Evolutionary conservation across 2,113 vertebrate genomes (phyloP), one percentile per base, ranked within the genome.

Genomic region (Toxotes chatareus): DNA sequence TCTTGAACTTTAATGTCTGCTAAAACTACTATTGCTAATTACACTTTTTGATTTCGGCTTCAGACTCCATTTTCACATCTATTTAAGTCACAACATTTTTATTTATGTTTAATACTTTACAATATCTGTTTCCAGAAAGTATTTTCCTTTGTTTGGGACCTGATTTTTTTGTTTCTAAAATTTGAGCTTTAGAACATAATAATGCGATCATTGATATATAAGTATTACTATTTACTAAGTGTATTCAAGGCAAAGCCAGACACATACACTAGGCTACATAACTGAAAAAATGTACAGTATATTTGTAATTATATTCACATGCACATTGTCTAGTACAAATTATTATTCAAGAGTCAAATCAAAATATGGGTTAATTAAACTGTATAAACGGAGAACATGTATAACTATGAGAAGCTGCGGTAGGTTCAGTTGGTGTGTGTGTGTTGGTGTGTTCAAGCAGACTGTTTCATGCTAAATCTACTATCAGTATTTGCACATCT

Each of bases 1-100:
- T 57, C 27, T 67, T 59, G 46, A 57, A 64, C 34, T 40, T 75
- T 60, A 19, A 56, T 44, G 7, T 63, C 21, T 67, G 51, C 47
- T 13, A 63, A 53, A 32, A 47, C 21, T 1, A 51, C 16, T 27
- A 32, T 8, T 34, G 4, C 32, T 21, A 57, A 21, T 10, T 73
- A 3, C 7, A 38, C 0, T 16, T 6, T 12, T 44, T 59, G 40
- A 65, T n/a, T 53, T 49, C 21, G 31, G 27, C 32, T 21, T 16
- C 11, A 16, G 11, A 19, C 7, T 40, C 34, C 7, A 66, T 11
- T 46, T 46, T 34, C 4, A 47, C 2, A 61, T 47, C 12, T 17
- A n/a, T 46, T 46, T 3, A 46, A 46, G 44, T 16, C 13, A 44
- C 9, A 12, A 9, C 8, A 46, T 7, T 40, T 40, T 40, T 40